These are phyloP conservation scores for Sussaba pulchella DNA, from an alignment of 2,888 invertebrate species.

Conservation along the genomic window DNA sequence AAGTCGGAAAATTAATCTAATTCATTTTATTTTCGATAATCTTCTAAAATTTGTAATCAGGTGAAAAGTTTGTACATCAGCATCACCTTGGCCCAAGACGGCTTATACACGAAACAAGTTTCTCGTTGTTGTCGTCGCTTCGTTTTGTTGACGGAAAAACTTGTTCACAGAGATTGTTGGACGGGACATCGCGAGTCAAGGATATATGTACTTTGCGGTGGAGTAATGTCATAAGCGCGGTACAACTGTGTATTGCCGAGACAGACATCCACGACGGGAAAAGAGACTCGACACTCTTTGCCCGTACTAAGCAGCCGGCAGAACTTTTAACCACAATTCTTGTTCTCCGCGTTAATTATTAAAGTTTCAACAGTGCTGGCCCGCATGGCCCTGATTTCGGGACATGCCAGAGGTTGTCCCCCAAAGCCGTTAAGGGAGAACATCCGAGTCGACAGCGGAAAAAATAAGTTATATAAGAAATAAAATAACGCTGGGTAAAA, in stretches of 20 bases:
- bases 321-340: slow-evolving; percentile 67
- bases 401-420: slow-evolving; percentile 24
- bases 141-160: slow-evolving; percentile 35
- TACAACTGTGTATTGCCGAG: slow-evolving; percentile 9
- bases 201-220: slow-evolving; percentile 19
- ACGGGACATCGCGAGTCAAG: not conserved
- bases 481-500: too few relatives aligned
- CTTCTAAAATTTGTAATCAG: not conserved
- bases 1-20: too few relatives aligned
- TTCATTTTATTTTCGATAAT: too few relatives aligned
- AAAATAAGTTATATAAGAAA: too few relatives aligned
- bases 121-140: not conserved
- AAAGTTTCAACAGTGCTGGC: slow-evolving; percentile 56
- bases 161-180: slow-evolving; percentile 24
- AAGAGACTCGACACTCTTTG: slow-evolving; percentile 23
- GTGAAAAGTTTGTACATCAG: not conserved
- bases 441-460: too few relatives aligned
- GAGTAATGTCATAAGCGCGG: slow-evolving; percentile 13
- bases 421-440: slow-evolving; percentile 4
- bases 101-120: not conserved
- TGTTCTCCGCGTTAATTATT: slow-evolving; percentile 64
- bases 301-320: slow-evolving; percentile 34
- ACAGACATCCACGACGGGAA: not conserved
- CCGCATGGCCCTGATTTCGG: not conserved
- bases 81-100: not conserved